Base-by-base conservation (phyloP, 2,797 vertebrate genomes). In the Balearica regulorum region DNA sequence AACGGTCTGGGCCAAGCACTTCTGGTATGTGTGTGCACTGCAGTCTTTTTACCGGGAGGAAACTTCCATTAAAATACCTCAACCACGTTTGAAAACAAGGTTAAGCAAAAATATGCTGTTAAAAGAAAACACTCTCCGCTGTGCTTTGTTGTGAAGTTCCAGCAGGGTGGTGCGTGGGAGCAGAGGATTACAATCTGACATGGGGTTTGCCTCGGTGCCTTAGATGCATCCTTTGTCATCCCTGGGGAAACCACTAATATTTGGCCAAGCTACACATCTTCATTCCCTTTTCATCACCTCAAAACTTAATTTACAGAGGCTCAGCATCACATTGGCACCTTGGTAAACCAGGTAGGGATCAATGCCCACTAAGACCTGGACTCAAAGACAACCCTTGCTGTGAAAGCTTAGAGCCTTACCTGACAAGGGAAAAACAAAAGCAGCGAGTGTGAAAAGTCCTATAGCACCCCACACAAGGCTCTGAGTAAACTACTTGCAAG, bases 11-110 rank as follows among this genome's bases (percentile, higher is more conserved):
- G 85, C 73, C 84, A 78, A 33, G 69, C 72, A 90, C 79, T 79
- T 71, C 93, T 94, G 95, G 64, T 92, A 57, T 35, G 70, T 20
- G 86, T 66, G 64, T 28, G 6, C 4, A 2, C 15, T 64, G 91
- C 71, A 83, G 68, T 55, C 65, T 55, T 90, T 89, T 79, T 57
- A 37, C 76, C 19, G 88, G 46, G 77, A 85, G 89, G 49, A 93
- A 93, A 77, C 66, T 44, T 43, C 90, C 90, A 96, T 94, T 93
- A 95, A 97, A 95, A 95, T 93, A 55, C 91, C 75, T 94, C 90
- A 87, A 88, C 58, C 35, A 4, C 24, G 49, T 28, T 25, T 85
- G 61, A 55, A 75, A 68, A 82, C 13, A 62, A 80, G 55, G 53
- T 49, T 80, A 73, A 76, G 46, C 51, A 10, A 33, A 91, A 87